Percentiles rank a stretch among this genome's conserved stretches.
Evolutionary conservation across 2,797 vertebrate genomes (phyloP).

Genomic region (Pelobates cultripes): DNA sequence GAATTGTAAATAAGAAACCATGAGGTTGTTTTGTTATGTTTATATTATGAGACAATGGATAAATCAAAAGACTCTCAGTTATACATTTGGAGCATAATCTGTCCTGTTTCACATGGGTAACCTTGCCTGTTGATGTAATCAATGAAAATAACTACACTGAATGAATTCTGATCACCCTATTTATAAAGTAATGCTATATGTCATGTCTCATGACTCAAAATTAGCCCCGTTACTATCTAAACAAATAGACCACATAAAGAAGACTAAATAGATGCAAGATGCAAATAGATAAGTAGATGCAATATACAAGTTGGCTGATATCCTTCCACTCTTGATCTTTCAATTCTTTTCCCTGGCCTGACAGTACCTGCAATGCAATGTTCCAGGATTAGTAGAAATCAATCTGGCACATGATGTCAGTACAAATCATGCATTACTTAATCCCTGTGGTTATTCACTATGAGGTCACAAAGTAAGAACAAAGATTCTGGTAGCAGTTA

Average conservation of each 20-base stretch:
- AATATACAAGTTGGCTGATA: no score
- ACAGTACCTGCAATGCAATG: no score
- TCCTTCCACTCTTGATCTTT: no score
- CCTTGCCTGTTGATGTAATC: not conserved
- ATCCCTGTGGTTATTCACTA: no score
- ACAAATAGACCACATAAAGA: not conserved
- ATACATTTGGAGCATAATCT: not conserved
- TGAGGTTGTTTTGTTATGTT: not conserved
- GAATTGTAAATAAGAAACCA: not conserved
- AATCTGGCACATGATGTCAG: no score
- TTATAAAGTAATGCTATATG: not conserved
- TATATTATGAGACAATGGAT: not conserved
- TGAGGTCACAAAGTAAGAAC: no score
- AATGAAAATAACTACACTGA: not conserved
- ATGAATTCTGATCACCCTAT: not conserved
- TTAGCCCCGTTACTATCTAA: not conserved
- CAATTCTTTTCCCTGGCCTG: no score
- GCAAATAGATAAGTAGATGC: no score
- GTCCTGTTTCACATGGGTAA: not conserved
- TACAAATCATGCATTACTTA: no score
- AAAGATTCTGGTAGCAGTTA: no score
- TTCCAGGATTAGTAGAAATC: no score
- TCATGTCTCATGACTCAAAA: not conserved
- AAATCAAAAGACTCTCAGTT: not conserved
- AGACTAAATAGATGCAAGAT: no score